Evolutionary conservation across 2,888 invertebrate species (phyloP), one percentile per base, ranked within the genome.

Genomic region (Zootermopsis nevadensis): DNA sequence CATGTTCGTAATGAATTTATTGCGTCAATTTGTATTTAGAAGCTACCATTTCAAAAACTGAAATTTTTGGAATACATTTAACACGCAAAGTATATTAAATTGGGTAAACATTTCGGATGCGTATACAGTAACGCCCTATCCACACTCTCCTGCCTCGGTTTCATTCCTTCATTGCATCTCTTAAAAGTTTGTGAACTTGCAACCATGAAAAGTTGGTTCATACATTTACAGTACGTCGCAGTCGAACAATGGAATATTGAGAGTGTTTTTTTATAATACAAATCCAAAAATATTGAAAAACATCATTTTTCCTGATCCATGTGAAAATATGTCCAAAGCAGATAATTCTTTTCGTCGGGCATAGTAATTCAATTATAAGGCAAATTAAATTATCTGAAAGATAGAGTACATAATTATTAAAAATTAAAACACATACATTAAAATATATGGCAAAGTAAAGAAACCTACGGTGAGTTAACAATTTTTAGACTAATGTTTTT

Each of bases 101-200:
- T n/a, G 22, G 10, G 38, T 42, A 74, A 69, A 24, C 33, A 74
- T 72, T 72, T 72, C 35, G 72, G 35, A 7, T 42, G n/a, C 12
- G 38, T 19, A 38, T n/a, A 24, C 22, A 74, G 24, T n/a, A 38
- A 38, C 22, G 74, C 74, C 74, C 74, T 74, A 10, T 74, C 38
- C 74, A n/a, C 74, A 74, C 74, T 74, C 74, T 74, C 22, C n/a
- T 74, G 74, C 38, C 74, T 38, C 22, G 6, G 38, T 74, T 74
- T 82, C 82, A 82, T 74, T 76, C 74, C 82, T 74, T 76, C 82
- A 82, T 35, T 74, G 76, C 82, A 76, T 82, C 72, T 42, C 33
- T 55, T 74, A n/a, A 35, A 82, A 55, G 60, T 53, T 48, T 82
- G 82, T 82, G 82, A 82, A 74, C 72, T 82, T 82, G 82, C 82